phyloP scores from a whole-genome alignment of 2,797 vertebrate species.

The Erithacus rubecula region DNA sequence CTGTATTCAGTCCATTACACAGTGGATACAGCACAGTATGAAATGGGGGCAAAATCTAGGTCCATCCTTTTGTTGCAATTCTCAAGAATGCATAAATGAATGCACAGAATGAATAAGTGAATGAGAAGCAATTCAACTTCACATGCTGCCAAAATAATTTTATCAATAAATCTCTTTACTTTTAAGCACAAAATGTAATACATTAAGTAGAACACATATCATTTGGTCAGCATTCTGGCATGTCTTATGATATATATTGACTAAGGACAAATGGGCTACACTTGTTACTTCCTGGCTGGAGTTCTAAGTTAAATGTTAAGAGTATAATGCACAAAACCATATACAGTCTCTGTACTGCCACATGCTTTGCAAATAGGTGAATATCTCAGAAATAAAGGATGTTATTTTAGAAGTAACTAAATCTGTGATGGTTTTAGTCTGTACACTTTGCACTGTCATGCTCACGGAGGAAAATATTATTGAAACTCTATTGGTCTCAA shows the following conservation, averaged over 20 bases:
- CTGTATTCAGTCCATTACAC: not conserved
- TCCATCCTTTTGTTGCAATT: not conserved
- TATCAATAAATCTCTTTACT: not conserved
- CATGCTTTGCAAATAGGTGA: not conserved
- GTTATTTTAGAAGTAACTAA: not conserved
- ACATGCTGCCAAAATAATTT: not conserved
- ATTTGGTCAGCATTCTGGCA: conserved; percentile 33
- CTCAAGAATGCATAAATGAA: not conserved
- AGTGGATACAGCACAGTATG: not conserved
- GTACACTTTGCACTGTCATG: not conserved
- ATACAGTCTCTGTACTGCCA: not conserved
- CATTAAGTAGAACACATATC: not conserved
- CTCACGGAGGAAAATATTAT: not conserved
- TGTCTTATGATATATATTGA: conserved; percentile 6
- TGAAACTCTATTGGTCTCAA: not conserved
- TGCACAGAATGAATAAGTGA: not conserved
- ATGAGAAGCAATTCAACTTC: not conserved
- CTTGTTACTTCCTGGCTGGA: conserved; percentile 30
- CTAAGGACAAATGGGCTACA: not conserved
- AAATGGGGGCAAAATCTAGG: not conserved
- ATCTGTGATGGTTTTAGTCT: not conserved
- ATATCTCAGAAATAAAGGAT: not conserved
- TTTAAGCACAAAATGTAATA: not conserved
- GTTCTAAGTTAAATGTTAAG: conserved; percentile 8
- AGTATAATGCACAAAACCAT: not conserved